These are phyloP conservation scores for Varroa destructor DNA, from an alignment of 1,140 invertebrate genomes.

Conservation along the genomic window DNA sequence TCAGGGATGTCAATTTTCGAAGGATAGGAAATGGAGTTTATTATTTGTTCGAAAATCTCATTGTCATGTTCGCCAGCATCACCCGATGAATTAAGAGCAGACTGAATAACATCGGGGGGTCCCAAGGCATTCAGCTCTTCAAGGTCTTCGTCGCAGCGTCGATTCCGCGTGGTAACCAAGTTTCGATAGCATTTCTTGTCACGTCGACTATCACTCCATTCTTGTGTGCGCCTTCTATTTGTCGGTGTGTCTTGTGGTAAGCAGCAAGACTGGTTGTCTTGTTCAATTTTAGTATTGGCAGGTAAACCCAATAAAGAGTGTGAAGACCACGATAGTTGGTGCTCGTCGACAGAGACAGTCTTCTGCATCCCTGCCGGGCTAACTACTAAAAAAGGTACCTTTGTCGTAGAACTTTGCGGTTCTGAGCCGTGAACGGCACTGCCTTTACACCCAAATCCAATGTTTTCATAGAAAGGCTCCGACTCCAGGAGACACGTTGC, in stretches of 20 bases:
- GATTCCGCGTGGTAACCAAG: no score
- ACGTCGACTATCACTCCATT: background rate
- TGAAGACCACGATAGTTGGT: background rate
- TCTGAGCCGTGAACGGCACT: constrained; percentile 14
- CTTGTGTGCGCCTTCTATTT: background rate
- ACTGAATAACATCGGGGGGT: constrained; percentile 8
- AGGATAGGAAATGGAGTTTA: constrained; percentile 13
- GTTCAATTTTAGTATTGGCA: background rate
- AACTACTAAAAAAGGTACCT: constrained; percentile 22
- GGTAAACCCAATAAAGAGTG: background rate
- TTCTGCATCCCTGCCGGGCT: constrained; percentile 23
- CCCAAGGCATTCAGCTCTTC: background rate
- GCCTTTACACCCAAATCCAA: constrained; percentile 10
- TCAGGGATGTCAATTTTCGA: constrained; percentile 19
- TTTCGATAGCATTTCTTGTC: no score
- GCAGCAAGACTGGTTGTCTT: background rate
- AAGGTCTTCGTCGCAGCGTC: background rate
- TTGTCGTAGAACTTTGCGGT: constrained; percentile 17
- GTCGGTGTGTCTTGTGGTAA: background rate
- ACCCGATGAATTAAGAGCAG: constrained; percentile 2
- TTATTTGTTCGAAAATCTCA: constrained; percentile 26
- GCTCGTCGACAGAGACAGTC: constrained; percentile 26
- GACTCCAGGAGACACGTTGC: constrained; percentile 10
- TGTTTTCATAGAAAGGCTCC: constrained; percentile 18
- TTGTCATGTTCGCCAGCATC: constrained; percentile 11